These are phyloP conservation scores for Griposia aprilina DNA, from an alignment of 2,888 invertebrate species.

Conservation along the genomic window DNA sequence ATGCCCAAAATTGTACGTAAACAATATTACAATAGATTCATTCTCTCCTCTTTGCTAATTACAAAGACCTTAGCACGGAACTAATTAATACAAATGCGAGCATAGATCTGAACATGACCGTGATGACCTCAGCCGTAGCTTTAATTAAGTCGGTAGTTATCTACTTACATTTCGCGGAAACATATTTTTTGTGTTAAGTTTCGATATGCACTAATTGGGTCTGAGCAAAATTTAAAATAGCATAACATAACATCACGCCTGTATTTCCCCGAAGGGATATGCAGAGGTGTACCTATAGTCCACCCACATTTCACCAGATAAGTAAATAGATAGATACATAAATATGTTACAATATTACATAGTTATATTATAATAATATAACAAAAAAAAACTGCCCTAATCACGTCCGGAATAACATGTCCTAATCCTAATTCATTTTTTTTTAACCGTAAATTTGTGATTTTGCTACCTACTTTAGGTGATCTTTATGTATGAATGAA, in stretches of 20 bases:
- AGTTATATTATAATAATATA: no score
- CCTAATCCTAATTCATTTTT: not conserved
- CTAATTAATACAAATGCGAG: constrained; percentile 48
- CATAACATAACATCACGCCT: not conserved
- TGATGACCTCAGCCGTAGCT: constrained; percentile 29
- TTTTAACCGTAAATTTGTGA: not conserved
- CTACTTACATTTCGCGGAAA: constrained; percentile 15
- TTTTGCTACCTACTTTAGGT: not conserved
- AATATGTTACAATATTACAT: no score
- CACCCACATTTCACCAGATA: no score
- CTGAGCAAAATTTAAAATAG: not conserved
- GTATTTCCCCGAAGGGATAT: not conserved
- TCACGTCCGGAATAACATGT: not conserved
- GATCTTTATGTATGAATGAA: not conserved
- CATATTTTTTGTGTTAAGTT: constrained; percentile 9
- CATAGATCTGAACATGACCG: constrained; percentile 33
- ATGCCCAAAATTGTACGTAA: not conserved
- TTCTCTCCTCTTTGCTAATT: constrained; percentile 20
- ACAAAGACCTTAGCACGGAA: constrained; percentile 15
- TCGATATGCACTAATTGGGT: not conserved
- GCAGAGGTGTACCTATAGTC: no score
- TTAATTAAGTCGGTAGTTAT: constrained; percentile 35
- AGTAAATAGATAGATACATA: no score
- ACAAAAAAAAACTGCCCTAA: not conserved
- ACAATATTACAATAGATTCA: not conserved